Percentiles rank a stretch among this genome's conserved stretches.
Conservation (phyloP, 2,113 vertebrate genomes). For the Nibea albiflora region DNA sequence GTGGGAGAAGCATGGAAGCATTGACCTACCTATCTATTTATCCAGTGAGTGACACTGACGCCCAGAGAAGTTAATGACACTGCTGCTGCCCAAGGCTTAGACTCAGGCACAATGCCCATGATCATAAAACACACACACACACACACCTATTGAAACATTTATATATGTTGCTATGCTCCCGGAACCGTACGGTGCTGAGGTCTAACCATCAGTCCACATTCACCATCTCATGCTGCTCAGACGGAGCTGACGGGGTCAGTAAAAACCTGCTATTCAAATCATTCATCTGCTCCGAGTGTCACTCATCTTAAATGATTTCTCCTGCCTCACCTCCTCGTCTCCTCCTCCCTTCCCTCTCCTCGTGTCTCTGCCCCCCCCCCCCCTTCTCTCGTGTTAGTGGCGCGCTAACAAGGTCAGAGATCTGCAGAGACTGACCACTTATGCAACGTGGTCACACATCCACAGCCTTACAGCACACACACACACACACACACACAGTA, state of each 20-base stretch:
- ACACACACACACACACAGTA: slow-evolving; percentile 1
- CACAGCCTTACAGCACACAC: background rate
- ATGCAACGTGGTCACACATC: background rate
- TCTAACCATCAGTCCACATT: slow-evolving; percentile 22
- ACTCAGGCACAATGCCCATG: slow-evolving; percentile 30
- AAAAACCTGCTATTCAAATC: slow-evolving; percentile 32
- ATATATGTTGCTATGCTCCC: background rate
- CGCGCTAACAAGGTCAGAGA: slow-evolving; percentile 29
- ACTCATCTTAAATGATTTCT: slow-evolving; percentile 26
- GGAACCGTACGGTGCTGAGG: background rate
- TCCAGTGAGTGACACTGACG: slow-evolving; percentile 50
- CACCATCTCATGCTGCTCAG: slow-evolving; percentile 24
- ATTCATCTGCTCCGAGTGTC: slow-evolving; percentile 2
- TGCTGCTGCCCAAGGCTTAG: slow-evolving; percentile 29
- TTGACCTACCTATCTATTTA: slow-evolving; percentile 54
- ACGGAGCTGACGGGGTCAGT: slow-evolving; percentile 32
- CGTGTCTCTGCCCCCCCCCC: background rate
- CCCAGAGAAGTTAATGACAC: slow-evolving; percentile 62
- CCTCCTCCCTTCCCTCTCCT: background rate
- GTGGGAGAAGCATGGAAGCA: slow-evolving; percentile 35
- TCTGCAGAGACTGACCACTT: slow-evolving; percentile 25
- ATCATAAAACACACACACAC: slow-evolving; percentile 15
- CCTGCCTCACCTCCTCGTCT: slow-evolving; percentile 9
- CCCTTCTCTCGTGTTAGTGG: background rate
- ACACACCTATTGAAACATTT: background rate